Evolutionary conservation across 2,113 vertebrate genomes (phyloP).

Genomic region (Piaya cayana): DNA sequence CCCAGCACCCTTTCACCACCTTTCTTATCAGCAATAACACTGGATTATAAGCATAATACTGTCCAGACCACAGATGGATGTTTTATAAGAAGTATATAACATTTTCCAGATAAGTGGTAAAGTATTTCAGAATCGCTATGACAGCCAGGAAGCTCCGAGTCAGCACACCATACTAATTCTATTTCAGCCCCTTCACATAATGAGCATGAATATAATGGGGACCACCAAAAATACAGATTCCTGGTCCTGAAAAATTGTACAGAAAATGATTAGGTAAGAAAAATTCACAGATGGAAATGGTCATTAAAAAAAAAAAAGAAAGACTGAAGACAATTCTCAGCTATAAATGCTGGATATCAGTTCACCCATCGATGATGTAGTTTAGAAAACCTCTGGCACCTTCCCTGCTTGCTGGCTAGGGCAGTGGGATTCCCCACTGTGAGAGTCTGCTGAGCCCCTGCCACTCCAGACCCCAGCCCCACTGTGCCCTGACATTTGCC

Average conservation of each 20-base stretch:
- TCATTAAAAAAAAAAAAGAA: not conserved
- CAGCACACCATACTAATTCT: not conserved
- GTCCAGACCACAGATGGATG: not conserved
- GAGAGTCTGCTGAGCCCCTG: not conserved
- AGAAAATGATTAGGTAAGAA: not conserved
- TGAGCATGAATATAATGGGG: not conserved
- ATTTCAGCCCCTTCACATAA: not conserved
- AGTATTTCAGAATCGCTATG: not conserved
- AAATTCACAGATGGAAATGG: not conserved
- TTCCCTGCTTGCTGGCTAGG: not conserved
- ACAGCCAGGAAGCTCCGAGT: not conserved
- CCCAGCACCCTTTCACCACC: not conserved
- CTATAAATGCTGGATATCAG: not conserved
- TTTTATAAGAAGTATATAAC: not conserved
- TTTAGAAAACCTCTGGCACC: not conserved
- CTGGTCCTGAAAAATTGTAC: not conserved
- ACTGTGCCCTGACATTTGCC: not conserved
- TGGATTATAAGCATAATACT: not conserved
- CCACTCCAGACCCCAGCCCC: rapidly evolving
- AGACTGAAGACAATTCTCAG: not conserved
- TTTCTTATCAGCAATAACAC: not conserved
- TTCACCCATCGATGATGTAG: not conserved
- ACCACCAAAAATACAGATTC: not conserved
- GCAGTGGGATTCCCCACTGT: not conserved
- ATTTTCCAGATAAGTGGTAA: not conserved